phyloP scores from a whole-genome alignment of 2,888 invertebrate species.

The Leptopilina syphax region DNA sequence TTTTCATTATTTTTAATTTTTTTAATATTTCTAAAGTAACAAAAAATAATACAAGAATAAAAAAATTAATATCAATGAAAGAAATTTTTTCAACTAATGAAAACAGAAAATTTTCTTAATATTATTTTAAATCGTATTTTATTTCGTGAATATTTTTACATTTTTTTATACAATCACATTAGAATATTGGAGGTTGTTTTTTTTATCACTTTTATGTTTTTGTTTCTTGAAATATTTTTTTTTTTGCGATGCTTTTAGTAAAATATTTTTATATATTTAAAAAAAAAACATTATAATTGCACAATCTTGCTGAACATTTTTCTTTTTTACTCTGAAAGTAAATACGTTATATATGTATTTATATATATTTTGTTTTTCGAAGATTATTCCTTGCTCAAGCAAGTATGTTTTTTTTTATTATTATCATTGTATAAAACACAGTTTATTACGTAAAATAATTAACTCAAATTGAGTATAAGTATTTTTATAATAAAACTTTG shows the following conservation, averaged over 20 bases:
- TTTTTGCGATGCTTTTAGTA: constrained; percentile 4
- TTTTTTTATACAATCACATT: constrained; percentile 6
- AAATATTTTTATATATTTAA: not conserved
- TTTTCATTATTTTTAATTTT: too few relatives aligned
- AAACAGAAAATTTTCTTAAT: too few relatives aligned
- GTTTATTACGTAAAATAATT: constrained; percentile 3
- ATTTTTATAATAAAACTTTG: constrained; percentile 1
- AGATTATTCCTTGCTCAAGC: not conserved
- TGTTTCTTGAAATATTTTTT: not conserved
- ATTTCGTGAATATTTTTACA: constrained; percentile 13
- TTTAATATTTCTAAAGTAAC: too few relatives aligned
- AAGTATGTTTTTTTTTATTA: not conserved
- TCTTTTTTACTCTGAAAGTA: constrained; percentile 1
- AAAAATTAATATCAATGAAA: too few relatives aligned
- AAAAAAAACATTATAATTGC: not conserved
- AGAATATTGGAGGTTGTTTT: constrained; percentile 1
- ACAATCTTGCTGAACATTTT: not conserved
- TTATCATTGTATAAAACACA: constrained; percentile 9
- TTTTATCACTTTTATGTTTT: constrained; percentile 3
- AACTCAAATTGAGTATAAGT: not conserved
- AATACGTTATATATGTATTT: not conserved
- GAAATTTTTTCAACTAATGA: too few relatives aligned
- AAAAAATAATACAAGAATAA: too few relatives aligned
- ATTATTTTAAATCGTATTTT: constrained; percentile 2
- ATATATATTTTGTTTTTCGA: not conserved